These are phyloP conservation scores for Smittia aterrima DNA, from an alignment of 2,888 invertebrate genomes.

Conservation along the genomic window DNA sequence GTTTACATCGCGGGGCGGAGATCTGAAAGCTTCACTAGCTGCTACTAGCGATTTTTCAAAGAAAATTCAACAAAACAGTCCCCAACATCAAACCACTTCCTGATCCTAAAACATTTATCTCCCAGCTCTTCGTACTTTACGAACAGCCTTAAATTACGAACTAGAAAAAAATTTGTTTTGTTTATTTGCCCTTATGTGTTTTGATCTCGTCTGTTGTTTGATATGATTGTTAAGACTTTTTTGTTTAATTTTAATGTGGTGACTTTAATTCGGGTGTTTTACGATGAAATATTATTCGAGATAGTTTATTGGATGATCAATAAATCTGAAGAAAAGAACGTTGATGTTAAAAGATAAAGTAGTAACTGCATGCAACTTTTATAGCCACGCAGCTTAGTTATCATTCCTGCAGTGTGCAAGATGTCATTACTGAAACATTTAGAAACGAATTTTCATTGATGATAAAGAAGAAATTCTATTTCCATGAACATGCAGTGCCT, in stretches of 20 bases:
- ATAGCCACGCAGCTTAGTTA: background rate
- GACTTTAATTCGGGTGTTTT: background rate
- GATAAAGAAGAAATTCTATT: no score
- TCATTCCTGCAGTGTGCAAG: background rate
- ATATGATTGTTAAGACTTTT: background rate
- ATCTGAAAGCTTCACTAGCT: no score
- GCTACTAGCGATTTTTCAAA: no score
- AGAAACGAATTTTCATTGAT: background rate
- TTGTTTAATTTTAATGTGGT: background rate
- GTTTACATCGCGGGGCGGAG: no score
- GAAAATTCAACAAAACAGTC: no score
- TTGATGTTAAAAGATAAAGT: background rate
- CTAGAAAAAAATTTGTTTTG: no score
- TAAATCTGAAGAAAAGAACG: background rate
- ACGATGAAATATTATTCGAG: background rate
- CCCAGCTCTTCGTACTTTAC: no score
- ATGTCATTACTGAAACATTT: background rate
- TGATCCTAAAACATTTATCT: no score
- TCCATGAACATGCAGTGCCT: background rate
- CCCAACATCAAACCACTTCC: no score
- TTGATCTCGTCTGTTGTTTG: background rate
- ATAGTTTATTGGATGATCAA: background rate
- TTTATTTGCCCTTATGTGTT: background rate
- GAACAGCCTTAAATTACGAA: no score
- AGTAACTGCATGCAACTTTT: background rate